phyloP scores from a whole-genome alignment of 2,797 vertebrate genomes.

The Falco biarmicus region DNA sequence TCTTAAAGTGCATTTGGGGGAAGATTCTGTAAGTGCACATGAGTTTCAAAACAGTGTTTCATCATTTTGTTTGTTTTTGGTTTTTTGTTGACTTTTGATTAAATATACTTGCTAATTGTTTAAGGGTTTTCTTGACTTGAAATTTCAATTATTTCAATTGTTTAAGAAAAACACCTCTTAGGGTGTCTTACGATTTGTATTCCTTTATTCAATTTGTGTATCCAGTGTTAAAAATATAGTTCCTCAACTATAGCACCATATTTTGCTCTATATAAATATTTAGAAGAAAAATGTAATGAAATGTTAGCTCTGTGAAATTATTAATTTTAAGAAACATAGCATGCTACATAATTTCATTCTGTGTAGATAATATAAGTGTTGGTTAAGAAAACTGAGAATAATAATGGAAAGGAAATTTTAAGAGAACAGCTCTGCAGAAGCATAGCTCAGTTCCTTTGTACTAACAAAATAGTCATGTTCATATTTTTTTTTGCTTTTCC shows the following conservation, averaged over 20 bases:
- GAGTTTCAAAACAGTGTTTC: background rate
- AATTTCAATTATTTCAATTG: background rate
- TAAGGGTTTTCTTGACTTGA: background rate
- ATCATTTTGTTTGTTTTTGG: background rate
- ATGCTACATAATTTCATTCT: background rate
- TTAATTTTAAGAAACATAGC: background rate
- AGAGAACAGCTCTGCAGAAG: background rate
- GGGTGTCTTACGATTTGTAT: background rate
- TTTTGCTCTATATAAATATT: background rate
- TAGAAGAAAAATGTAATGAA: background rate
- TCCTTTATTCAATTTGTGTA: background rate
- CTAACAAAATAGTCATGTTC: background rate
- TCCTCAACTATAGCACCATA: background rate
- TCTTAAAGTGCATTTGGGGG: background rate
- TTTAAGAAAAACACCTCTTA: background rate
- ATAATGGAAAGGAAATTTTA: background rate
- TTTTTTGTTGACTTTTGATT: background rate
- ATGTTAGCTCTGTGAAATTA: background rate
- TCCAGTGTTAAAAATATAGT: background rate
- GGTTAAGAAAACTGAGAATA: background rate
- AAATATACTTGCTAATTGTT: background rate
- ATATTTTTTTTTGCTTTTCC: background rate
- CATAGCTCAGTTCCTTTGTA: background rate
- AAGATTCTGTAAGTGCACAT: background rate
- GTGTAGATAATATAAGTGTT: background rate